Conservation (phyloP, 35 echinoderm and acorn worm species). For the Eucidaris tribuloides region DNA sequence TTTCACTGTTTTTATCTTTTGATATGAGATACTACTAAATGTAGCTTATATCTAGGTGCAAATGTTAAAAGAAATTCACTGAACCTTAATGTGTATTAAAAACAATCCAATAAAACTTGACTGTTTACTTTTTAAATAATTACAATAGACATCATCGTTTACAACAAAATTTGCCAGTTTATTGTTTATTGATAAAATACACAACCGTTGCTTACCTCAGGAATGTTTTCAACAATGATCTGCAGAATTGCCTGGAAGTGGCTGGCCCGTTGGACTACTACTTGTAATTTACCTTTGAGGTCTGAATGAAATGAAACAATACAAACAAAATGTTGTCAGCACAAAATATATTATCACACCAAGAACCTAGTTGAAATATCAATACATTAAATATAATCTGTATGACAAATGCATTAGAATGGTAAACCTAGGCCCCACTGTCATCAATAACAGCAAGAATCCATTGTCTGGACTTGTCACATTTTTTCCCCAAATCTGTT, state of each 20-base stretch:
- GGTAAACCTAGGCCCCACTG: neutral
- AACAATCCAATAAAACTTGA: neutral
- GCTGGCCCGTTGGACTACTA: neutral
- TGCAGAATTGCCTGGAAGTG: slow-evolving; percentile 34
- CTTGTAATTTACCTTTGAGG: slow-evolving; percentile 16
- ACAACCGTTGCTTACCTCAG: slow-evolving; percentile 26
- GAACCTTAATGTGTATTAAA: neutral
- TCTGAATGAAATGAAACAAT: neutral
- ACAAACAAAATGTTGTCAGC: neutral
- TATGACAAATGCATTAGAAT: neutral
- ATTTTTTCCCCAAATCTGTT: no score
- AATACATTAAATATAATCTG: neutral
- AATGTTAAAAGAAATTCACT: no score
- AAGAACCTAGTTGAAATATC: no score
- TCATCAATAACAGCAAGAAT: neutral
- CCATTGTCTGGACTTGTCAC: neutral
- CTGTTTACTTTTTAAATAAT: neutral
- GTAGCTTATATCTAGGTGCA: no score
- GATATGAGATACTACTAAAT: neutral
- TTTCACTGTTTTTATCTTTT: no score
- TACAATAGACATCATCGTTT: neutral
- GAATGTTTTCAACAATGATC: slow-evolving; percentile 61
- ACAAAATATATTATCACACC: no score
- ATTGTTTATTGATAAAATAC: neutral
- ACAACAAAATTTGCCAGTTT: neutral